Percentiles rank a stretch among this genome's conserved stretches.
Evolutionary conservation across 2,888 invertebrate genomes (phyloP).

Genomic region (Lamellibrachia columna): DNA sequence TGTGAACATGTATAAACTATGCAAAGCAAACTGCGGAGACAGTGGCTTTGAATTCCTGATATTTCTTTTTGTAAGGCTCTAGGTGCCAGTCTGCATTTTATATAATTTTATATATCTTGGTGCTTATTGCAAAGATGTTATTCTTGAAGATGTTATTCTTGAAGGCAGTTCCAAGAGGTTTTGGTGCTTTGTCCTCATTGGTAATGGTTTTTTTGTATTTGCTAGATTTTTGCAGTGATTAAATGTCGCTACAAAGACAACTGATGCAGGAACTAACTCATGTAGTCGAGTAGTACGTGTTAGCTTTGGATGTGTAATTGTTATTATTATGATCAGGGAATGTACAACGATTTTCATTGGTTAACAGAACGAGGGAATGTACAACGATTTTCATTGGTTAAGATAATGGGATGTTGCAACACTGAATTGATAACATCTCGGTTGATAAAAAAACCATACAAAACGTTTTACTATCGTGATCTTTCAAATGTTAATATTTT

Average conservation of each 20-base stretch:
- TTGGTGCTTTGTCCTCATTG: neutral
- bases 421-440: no score
- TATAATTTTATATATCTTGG: neutral
- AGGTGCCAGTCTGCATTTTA: neutral
- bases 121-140: neutral
- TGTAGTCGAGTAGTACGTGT: neutral
- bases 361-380: neutral
- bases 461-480: no score
- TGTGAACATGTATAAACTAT: neutral
- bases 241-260: neutral
- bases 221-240: neutral
- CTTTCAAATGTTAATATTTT: no score
- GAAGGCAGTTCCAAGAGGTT: neutral
- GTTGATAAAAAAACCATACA: no score
- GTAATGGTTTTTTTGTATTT: neutral
- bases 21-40: neutral
- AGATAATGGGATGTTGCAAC: no score
- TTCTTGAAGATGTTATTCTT: neutral
- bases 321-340: neutral
- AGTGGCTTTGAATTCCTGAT: neutral
- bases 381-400: neutral
- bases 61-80: neutral
- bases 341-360: neutral
- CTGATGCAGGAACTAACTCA: neutral
- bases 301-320: neutral